phyloP scores from a whole-genome alignment of 2,113 vertebrate genomes.

The Arizona elegans region DNA sequence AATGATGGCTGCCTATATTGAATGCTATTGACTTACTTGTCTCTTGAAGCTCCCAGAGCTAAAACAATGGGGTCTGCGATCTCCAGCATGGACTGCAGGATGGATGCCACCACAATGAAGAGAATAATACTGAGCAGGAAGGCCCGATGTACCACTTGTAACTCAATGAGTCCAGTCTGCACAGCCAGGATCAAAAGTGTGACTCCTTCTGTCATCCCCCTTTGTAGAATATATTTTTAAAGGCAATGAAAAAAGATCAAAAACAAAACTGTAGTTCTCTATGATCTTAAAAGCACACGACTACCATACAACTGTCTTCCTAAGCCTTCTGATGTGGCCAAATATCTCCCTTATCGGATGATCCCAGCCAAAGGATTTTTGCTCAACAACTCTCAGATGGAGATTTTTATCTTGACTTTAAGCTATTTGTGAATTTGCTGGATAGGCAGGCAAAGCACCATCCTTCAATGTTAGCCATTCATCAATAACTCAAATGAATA shows the following conservation, averaged over 20 bases:
- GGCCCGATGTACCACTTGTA: slow-evolving; percentile 95
- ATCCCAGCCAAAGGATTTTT: neutral
- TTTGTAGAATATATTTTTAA: slow-evolving; percentile 51
- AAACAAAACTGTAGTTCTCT: neutral
- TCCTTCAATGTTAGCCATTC: neutral
- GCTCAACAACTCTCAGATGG: neutral
- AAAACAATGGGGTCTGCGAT: slow-evolving; percentile 98
- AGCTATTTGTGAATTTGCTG: neutral
- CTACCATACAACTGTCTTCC: neutral
- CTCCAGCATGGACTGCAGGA: slow-evolving; percentile 98
- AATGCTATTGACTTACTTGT: slow-evolving; percentile 79
- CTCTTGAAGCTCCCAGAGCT: slow-evolving; percentile 93
- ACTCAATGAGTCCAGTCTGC: slow-evolving; percentile 95
- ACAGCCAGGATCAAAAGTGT: slow-evolving; percentile 92
- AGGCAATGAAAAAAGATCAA: slow-evolving; percentile 20
- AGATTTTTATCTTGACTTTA: neutral
- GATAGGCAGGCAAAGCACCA: neutral
- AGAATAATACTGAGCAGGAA: slow-evolving; percentile 98
- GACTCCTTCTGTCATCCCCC: slow-evolving; percentile 97
- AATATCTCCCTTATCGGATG: neutral
- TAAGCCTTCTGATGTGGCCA: neutral
- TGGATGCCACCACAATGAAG: slow-evolving; percentile 97
- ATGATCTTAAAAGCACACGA: neutral
- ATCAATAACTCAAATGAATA: neutral
- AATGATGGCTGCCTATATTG: slow-evolving; percentile 36